These are phyloP conservation scores for Parascotia fuliginaria DNA, from an alignment of 2,888 invertebrate species.

Conservation along the genomic window DNA sequence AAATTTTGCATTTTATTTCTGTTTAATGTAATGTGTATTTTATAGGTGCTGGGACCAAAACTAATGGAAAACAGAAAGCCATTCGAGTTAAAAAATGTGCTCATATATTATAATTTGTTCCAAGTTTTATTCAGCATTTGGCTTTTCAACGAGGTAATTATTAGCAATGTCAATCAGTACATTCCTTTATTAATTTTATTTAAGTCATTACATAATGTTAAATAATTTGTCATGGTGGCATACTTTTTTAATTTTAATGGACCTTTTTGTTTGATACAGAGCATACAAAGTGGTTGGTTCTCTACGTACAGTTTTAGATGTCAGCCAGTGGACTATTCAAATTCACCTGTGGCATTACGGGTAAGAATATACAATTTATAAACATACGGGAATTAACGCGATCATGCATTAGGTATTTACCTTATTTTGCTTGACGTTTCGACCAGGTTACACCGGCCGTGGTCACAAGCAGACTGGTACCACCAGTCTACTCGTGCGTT, in stretches of 20 bases:
- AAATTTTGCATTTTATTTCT: not conserved
- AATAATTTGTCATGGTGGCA: no score
- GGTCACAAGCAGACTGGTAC: no score
- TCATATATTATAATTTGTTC: constrained; percentile 93
- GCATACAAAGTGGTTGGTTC: constrained; percentile 90
- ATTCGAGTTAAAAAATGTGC: constrained; percentile 89
- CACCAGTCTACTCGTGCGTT: no score
- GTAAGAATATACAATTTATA: constrained; percentile 57
- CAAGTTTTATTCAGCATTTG: constrained; percentile 92
- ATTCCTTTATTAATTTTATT: no score
- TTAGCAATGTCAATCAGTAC: no score
- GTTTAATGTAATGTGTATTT: constrained; percentile 17
- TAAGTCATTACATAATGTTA: no score
- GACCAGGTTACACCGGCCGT: no score
- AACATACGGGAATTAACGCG: no score
- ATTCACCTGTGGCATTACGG: constrained; percentile 89
- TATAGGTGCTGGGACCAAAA: constrained; percentile 90
- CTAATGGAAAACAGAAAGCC: constrained; percentile 95
- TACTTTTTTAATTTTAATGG: not conserved
- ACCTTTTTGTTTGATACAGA: constrained; percentile 70
- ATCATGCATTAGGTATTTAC: no score
- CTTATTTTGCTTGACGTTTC: no score
- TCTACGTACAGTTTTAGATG: constrained; percentile 92
- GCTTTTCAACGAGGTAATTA: constrained; percentile 89
- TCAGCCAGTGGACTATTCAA: constrained; percentile 95